Base-by-base conservation (phyloP, 2,113 vertebrate species). In the Onychostoma macrolepis region DNA sequence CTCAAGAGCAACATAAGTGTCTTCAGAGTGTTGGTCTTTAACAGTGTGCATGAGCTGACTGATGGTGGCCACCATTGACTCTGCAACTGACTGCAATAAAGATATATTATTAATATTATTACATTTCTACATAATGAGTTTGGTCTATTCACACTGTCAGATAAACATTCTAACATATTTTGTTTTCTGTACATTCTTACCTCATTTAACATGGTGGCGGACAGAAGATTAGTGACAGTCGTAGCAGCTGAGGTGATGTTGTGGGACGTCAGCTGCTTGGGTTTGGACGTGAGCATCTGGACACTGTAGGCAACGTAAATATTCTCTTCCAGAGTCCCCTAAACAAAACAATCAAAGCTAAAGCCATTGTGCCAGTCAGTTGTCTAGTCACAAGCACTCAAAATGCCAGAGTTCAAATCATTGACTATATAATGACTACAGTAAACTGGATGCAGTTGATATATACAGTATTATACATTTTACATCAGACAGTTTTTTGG, bases 231-330 rank as follows among this genome's bases (percentile, higher is more conserved):
- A 2, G 33, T 15, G 4, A 45, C 69, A 67, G 43, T 87, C 6
- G 45, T 26, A 28, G 88, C 81, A 26, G 88, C 85, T 21, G 30
- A 74, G 65, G 85, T 86, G 81, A 89, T 89, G 80, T 89, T 87
- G 4, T 84, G 19, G 19, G 81, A 33, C 4, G 81, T 78, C 13
- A 89, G 48, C 21, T 43, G 15, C 28, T 84, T 48, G 15, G 88
- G 88, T 74, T 77, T 69, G 15, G 88, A 87, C 11, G 88, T 87
- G 17, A 89, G 38, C 5, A 89, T 87, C 88, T 87, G 85, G 13
- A 78, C 30, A 24, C 33, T 78, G 30, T 17, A 77, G 11, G 85
- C 80, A 45, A 87, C 11, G 1, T 28, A 0, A 38, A 79, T 3
- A 10, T n/a, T 41, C 6, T 81, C 12, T 11, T 28, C 45, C 24